A percentile compares a stretch with the other conserved stretches of the same genome.
Evolutionary conservation across 2,888 invertebrate genomes (phyloP).

Genomic region (Dryomyza anilis): DNA sequence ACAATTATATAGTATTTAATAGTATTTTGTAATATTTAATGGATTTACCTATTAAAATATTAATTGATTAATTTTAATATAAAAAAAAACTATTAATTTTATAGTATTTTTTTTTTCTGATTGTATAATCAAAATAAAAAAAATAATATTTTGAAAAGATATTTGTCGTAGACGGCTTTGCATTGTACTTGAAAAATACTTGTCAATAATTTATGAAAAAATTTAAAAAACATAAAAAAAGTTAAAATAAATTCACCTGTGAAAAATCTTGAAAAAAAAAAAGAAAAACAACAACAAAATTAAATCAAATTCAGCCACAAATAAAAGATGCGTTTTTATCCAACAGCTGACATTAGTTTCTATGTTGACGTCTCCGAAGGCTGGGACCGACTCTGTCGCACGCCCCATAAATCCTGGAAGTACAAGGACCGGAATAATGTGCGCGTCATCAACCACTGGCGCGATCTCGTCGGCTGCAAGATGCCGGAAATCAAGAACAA

Average conservation of each 20-base stretch:
- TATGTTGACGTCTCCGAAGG: slow-evolving; percentile 42
- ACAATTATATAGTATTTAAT: no score
- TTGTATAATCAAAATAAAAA: neutral
- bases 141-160: neutral
- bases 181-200: neutral
- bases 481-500: neutral
- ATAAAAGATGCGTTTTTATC: slow-evolving; percentile 45
- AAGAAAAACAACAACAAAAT: neutral
- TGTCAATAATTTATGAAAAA: neutral
- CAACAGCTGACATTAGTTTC: slow-evolving; percentile 40
- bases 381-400: slow-evolving; percentile 40
- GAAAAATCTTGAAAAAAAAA: neutral
- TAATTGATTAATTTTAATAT: no score
- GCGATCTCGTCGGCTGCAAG: slow-evolving; percentile 33
- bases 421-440: slow-evolving; percentile 28
- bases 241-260: neutral
- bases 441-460: slow-evolving; percentile 44
- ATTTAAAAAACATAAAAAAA: neutral
- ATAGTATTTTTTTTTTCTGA: no score
- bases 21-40: no score
- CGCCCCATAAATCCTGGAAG: slow-evolving; percentile 43
- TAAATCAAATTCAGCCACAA: no score
- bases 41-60: no score
- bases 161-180: neutral
- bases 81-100: no score